phyloP scores from a whole-genome alignment of 2,113 vertebrate genomes.

The Sylvilagus bachmani region DNA sequence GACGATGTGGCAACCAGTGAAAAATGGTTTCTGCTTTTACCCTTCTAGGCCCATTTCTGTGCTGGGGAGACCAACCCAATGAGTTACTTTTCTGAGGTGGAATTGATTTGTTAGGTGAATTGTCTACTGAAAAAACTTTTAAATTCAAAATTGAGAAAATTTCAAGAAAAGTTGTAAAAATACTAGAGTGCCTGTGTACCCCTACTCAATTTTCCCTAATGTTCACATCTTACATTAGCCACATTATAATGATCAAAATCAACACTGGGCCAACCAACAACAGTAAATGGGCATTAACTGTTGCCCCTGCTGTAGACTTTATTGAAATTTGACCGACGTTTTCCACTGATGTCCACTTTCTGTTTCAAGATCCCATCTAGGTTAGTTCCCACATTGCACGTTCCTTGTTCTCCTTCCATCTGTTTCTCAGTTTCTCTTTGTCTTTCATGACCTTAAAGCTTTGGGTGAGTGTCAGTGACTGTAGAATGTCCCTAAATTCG shows the following conservation, averaged over 20 bases:
- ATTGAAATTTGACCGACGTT: not conserved
- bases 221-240: not conserved
- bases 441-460: not conserved
- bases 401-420: not conserved
- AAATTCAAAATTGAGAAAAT: not conserved
- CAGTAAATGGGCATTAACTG: not conserved
- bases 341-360: not conserved
- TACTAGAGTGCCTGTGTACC: not conserved
- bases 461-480: not conserved
- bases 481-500: not conserved
- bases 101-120: conserved; percentile 14
- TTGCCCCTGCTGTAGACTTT: not conserved
- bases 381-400: not conserved
- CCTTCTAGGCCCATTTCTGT: conserved; percentile 90
- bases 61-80: conserved; percentile 86
- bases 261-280: not conserved
- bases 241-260: not conserved
- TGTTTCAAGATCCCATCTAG: not conserved
- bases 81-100: conserved; percentile 16
- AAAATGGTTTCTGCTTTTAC: conserved; percentile 91
- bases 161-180: not conserved
- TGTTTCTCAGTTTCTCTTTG: not conserved
- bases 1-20: conserved; percentile 88
- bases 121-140: conserved; percentile 11
- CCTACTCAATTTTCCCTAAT: not conserved